Evolutionary conservation across 2,113 vertebrate species (phyloP), one percentile per base, ranked within the genome.

Genomic region (Grammatotria lemairii): DNA sequence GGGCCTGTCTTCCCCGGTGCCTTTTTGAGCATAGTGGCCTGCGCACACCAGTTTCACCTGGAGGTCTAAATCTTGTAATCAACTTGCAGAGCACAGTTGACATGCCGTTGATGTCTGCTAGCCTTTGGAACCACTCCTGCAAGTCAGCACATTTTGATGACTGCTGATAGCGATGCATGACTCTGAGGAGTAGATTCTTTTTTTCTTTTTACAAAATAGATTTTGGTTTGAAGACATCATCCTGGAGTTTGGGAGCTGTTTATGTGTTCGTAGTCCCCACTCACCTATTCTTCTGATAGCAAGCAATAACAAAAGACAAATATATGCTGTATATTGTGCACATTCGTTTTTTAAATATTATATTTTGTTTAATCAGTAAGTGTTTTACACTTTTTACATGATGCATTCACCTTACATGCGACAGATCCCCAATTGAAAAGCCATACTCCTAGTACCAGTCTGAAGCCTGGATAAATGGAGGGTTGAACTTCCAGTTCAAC

Each of bases 31-130:
- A 82, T 86, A 91, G 87, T 90, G 57, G 55, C 81, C 85, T 88
- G 84, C 89, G 65, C 73, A 49, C 87, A 89, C 31, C 81, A 84
- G 83, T 85, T 90, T 63, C 85, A 88, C 85, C 87, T 92, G 82
- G 19, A 88, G 80, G 85, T 38, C 26, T 87, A 70, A 82, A 53
- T 70, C 80, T 53, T 54, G 47, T 85, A 82, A 89, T 89, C 81
- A 86, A 57, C 51, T 49, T 83, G 28, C 55, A 81, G 53, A 58
- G 47, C 19, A 33, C 13, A 33, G 38, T 3, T 80, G 38, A 83
- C 57, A 42, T 10, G 9, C 33, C 42, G 45, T 16, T 84, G 58
- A 78, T 8, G 19, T 75, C 54, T 81, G 68, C 58, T 68, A 23
- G 23, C 70, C 23, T 28, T 75, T 75, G 70, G 42, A 47, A 28